Percentiles rank a stretch among this genome's conserved stretches.
Conservation (phyloP, 2,797 vertebrate genomes). For the Phyllotis vaccarum region DNA sequence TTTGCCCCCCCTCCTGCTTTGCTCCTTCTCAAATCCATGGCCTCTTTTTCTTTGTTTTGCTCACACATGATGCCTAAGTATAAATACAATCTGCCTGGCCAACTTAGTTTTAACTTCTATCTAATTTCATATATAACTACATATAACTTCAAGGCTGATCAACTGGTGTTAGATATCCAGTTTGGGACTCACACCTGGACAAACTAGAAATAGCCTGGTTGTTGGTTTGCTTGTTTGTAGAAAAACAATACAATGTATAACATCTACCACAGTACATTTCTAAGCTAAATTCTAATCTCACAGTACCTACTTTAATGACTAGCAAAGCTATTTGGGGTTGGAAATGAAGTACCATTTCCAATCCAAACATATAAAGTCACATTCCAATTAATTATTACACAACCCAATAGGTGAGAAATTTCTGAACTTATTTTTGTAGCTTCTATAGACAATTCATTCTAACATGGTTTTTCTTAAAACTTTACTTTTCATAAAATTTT, state of each 20-base stretch:
- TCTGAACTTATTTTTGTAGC: background rate
- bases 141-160: background rate
- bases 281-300: background rate
- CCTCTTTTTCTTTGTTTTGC: background rate
- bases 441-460: slow-evolving; percentile 40
- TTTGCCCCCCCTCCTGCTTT: background rate
- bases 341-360: slow-evolving; percentile 39
- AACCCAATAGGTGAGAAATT: background rate
- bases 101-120: background rate
- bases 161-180: background rate
- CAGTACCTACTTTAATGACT: background rate
- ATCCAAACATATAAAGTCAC: background rate
- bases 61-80: background rate
- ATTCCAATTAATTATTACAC: background rate
- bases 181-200: background rate
- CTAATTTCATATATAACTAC: background rate
- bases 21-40: background rate
- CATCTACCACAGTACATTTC: background rate
- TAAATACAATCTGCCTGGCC: background rate
- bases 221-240: no score
- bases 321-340: background rate
- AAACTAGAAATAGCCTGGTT: background rate
- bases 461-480: slow-evolving; percentile 51
- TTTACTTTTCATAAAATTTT: slow-evolving; percentile 48
- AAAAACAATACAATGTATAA: background rate